phyloP scores from a whole-genome alignment of 1,140 invertebrate genomes.

The Chelonus insularis region DNA sequence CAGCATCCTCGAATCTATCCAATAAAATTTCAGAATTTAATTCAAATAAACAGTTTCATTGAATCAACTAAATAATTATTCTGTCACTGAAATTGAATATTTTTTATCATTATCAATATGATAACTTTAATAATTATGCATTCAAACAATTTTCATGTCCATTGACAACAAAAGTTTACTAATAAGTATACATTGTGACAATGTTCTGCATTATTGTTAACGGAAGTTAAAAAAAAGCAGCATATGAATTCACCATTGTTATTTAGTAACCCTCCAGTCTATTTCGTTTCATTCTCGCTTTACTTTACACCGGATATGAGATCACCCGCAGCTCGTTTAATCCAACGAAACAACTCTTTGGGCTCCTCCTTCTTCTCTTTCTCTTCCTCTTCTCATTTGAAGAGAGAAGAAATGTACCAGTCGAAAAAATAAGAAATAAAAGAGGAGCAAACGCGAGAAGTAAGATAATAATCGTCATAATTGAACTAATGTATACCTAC shows the following conservation, averaged over 20 bases:
- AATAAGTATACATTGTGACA: too few relatives aligned
- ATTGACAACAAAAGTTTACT: too few relatives aligned
- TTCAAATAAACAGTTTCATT: too few relatives aligned
- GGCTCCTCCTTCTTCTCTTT: background rate
- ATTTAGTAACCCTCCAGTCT: conserved; percentile 47
- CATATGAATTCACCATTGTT: conserved; percentile 50
- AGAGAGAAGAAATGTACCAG: conserved; percentile 15
- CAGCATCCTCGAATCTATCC: too few relatives aligned
- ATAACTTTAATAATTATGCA: too few relatives aligned
- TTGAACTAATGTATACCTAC: background rate
- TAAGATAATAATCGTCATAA: conserved; percentile 27
- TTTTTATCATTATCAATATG: too few relatives aligned
- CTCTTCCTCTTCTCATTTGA: background rate
- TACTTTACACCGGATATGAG: conserved; percentile 44
- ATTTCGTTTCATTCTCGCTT: conserved; percentile 42
- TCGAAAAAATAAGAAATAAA: conserved; percentile 23
- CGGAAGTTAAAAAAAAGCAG: conserved; percentile 27
- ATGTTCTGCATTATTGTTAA: too few relatives aligned
- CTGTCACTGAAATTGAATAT: too few relatives aligned
- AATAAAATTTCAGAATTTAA: too few relatives aligned
- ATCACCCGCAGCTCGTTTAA: conserved; percentile 49
- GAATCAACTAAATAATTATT: too few relatives aligned
- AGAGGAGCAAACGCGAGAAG: too few relatives aligned
- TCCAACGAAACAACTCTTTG: conserved; percentile 25
- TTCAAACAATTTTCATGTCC: too few relatives aligned